Percentiles rank a stretch among this genome's conserved stretches.
Evolutionary conservation across 2,797 vertebrate species (phyloP).

Genomic region (Danio albolineatus): DNA sequence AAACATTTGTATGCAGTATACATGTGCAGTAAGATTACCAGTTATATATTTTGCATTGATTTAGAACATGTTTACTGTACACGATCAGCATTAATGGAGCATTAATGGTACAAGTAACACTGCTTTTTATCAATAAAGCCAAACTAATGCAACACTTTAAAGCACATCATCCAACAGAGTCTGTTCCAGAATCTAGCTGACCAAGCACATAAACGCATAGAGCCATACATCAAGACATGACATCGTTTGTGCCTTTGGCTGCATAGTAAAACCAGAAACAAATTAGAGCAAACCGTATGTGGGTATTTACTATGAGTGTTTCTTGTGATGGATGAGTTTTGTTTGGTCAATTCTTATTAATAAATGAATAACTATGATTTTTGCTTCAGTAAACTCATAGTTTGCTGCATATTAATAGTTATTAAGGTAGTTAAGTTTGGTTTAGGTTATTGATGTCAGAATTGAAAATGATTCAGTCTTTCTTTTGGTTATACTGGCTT

Average conservation of each 20-base stretch:
- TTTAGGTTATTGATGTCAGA: too few species aligned
- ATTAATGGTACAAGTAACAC: background rate
- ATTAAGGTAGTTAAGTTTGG: too few species aligned
- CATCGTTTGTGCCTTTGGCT: background rate
- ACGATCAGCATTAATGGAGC: background rate
- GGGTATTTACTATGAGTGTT: background rate
- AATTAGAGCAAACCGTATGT: background rate
- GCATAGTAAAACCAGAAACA: background rate
- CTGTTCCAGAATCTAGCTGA: background rate
- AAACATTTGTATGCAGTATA: background rate
- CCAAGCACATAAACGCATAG: background rate
- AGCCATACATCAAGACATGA: background rate
- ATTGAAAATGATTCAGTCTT: too few species aligned
- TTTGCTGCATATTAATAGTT: too few species aligned
- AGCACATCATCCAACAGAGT: background rate
- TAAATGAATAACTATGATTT: too few species aligned
- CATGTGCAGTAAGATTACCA: background rate
- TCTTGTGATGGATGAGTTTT: constrained; percentile 10
- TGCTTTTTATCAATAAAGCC: constrained; percentile 6
- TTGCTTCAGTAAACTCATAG: too few species aligned
- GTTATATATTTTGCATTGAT: background rate
- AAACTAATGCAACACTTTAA: background rate
- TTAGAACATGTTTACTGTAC: background rate
- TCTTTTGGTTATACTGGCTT: too few species aligned
- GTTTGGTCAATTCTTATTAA: too few species aligned